These are phyloP conservation scores for Stegodyphus dumicola DNA, from an alignment of 1,140 invertebrate species.

Conservation along the genomic window DNA sequence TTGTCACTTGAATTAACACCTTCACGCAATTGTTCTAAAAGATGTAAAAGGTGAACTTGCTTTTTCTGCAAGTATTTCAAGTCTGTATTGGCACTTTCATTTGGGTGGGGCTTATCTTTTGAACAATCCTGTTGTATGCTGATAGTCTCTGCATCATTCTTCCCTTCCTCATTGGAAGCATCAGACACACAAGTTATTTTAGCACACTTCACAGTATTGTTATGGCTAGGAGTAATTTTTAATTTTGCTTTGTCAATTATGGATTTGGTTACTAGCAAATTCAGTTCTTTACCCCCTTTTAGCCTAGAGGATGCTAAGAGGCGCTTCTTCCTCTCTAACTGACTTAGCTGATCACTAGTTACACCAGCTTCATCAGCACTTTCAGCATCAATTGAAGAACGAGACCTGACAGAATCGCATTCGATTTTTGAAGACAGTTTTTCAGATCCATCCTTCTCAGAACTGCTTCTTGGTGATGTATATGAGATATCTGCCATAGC, in stretches of 20 bases:
- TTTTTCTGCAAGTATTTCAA: conserved; percentile 67
- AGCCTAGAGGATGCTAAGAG: conserved; percentile 35
- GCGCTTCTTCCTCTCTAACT: conserved; percentile 59
- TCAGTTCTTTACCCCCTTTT: conserved; percentile 23
- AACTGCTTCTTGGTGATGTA: conserved; percentile 10
- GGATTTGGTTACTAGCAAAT: conserved; percentile 18
- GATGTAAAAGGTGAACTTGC: conserved; percentile 66
- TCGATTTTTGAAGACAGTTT: conserved; percentile 16
- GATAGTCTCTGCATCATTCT: conserved; percentile 61
- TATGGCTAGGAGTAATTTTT: conserved; percentile 15
- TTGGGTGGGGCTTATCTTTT: conserved; percentile 39
- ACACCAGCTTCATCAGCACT: conserved; percentile 29
- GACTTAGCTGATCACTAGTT: conserved; percentile 37
- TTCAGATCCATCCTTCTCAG: conserved; percentile 14
- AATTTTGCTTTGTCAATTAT: conserved; percentile 10
- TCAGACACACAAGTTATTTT: conserved; percentile 61
- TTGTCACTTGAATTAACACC: conserved; percentile 65
- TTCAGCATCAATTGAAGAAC: conserved; percentile 34
- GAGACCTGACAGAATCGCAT: conserved; percentile 21
- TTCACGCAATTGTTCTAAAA: conserved; percentile 66
- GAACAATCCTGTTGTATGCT: conserved; percentile 37
- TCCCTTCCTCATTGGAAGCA: conserved; percentile 63
- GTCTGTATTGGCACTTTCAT: conserved; percentile 62
- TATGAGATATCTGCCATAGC: conserved; percentile 26
- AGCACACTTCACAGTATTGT: conserved; percentile 16